phyloP scores from a whole-genome alignment of 1,140 invertebrate genomes.

The Octopus sinensis region DNA sequence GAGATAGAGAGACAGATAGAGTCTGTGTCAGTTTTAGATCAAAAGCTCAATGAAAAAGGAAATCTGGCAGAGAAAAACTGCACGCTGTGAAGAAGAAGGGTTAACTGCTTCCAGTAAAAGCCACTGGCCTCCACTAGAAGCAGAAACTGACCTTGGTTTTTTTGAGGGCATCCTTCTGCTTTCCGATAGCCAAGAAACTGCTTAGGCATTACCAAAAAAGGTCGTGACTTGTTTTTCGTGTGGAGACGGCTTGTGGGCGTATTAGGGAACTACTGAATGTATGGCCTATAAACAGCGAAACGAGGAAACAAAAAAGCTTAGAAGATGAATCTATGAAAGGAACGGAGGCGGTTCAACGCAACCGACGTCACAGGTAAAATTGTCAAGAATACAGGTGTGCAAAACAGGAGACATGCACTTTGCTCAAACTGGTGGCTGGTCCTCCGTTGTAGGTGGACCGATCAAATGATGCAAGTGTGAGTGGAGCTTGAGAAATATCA shows the following conservation, averaged over 20 bases:
- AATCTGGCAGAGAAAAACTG: neutral
- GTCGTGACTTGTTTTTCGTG: neutral
- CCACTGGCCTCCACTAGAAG: neutral
- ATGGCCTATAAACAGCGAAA: neutral
- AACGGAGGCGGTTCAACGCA: neutral
- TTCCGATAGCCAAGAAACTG: constrained; percentile 3
- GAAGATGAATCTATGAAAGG: neutral
- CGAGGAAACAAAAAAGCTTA: neutral
- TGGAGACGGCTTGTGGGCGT: constrained; percentile 5
- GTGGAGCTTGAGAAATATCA: too few species aligned
- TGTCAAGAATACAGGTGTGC: too few species aligned
- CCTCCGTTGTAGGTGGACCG: too few species aligned
- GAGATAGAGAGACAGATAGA: neutral
- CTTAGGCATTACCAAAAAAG: constrained; percentile 10
- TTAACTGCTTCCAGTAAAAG: neutral
- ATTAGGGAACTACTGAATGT: constrained; percentile 1
- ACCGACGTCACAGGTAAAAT: too few species aligned
- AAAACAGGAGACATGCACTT: too few species aligned
- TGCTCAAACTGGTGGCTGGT: too few species aligned
- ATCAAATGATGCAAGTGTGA: too few species aligned
- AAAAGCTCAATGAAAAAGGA: neutral
- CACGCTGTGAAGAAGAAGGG: neutral
- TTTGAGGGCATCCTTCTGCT: constrained; percentile 10
- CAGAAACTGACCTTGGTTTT: constrained; percentile 10
- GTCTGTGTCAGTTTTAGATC: neutral